These are phyloP conservation scores for Sandelia bainsii DNA, from an alignment of 2,797 vertebrate species.

Conservation along the genomic window DNA sequence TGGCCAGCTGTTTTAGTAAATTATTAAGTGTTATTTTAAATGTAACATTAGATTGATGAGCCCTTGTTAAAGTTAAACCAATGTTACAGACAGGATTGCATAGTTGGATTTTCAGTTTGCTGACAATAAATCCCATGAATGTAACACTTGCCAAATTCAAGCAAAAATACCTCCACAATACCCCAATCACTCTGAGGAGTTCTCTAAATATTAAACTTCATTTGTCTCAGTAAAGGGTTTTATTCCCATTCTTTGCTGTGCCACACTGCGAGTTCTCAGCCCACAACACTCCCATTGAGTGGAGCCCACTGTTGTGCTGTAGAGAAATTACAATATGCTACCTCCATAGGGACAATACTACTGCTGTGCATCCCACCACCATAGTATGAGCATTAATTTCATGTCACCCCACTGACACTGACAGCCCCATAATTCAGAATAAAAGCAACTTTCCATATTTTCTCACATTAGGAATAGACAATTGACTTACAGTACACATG, in stretches of 20 bases:
- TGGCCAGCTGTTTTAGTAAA: no score
- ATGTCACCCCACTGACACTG: slow-evolving; percentile 2
- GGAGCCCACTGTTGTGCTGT: slow-evolving; percentile 14
- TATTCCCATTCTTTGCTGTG: slow-evolving; percentile 12
- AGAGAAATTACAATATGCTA: slow-evolving; percentile 31
- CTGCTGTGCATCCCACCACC: slow-evolving; percentile 11
- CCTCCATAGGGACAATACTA: not conserved
- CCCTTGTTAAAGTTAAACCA: no score
- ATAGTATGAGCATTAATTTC: slow-evolving; percentile 25
- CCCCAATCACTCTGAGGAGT: not conserved
- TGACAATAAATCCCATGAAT: not conserved
- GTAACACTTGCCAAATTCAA: not conserved
- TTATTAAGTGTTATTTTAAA: no score
- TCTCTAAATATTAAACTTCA: not conserved
- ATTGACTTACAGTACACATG: no score
- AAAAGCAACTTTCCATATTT: slow-evolving; percentile 32
- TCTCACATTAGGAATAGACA: slow-evolving; percentile 14
- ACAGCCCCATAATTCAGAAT: slow-evolving; percentile 24
- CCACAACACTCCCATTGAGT: slow-evolving; percentile 12
- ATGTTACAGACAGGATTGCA: no score
- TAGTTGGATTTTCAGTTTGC: not conserved
- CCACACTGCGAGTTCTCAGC: slow-evolving; percentile 14
- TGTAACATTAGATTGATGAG: no score
- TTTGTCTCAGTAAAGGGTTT: not conserved
- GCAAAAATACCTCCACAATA: not conserved